Evolutionary conservation across 2,888 invertebrate genomes (phyloP).

Genomic region (Leucoma salicis): DNA sequence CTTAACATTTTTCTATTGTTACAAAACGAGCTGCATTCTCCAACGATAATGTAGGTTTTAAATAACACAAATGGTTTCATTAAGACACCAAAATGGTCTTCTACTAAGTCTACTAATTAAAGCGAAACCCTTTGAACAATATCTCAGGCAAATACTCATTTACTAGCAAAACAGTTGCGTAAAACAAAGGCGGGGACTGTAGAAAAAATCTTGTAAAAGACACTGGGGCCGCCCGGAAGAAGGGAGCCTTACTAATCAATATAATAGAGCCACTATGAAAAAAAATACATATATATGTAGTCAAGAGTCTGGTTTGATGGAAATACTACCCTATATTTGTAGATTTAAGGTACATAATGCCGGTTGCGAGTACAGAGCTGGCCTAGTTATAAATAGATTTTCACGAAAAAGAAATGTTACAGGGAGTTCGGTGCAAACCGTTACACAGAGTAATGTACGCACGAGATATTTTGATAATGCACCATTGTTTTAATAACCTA

Average conservation of each 20-base stretch:
- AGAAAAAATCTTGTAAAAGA: conserved; percentile 65
- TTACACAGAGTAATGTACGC: conserved; percentile 53
- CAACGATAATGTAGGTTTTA: not conserved
- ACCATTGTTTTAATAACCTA: conserved; percentile 20
- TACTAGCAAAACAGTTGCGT: conserved; percentile 43
- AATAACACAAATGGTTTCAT: not conserved
- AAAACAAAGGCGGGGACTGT: conserved; percentile 67
- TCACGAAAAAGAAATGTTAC: conserved; percentile 83
- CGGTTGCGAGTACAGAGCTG: conserved; percentile 54
- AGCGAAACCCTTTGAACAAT: conserved; percentile 26
- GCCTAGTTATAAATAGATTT: conserved; percentile 83
- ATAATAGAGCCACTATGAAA: conserved; percentile 81
- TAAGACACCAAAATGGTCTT: conserved; percentile 4
- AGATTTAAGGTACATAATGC: conserved; percentile 40
- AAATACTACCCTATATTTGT: conserved; percentile 37
- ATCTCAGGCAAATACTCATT: conserved; percentile 35
- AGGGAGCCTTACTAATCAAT: conserved; percentile 78
- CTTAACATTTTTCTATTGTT: not conserved
- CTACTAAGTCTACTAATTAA: conserved; percentile 25
- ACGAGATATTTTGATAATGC: conserved; percentile 37
- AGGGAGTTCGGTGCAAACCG: conserved; percentile 79
- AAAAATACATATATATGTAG: conserved; percentile 68
- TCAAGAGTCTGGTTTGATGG: conserved; percentile 15
- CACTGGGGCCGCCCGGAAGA: conserved; percentile 62
- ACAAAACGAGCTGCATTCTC: not conserved